Evolutionary conservation across 2,888 invertebrate genomes (phyloP), one percentile per base, ranked within the genome.

Genomic region (Plebejus argus): DNA sequence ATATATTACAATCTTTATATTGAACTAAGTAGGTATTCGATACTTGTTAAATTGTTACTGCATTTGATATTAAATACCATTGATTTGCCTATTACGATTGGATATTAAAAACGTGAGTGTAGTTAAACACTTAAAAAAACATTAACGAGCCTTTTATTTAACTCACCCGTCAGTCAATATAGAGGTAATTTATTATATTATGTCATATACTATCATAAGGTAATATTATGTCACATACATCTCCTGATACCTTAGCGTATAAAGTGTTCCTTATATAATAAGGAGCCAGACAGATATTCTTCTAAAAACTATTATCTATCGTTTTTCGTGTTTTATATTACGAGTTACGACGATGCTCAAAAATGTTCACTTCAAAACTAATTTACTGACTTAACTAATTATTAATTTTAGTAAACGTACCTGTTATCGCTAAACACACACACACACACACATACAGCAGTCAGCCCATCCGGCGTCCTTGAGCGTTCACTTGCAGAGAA

Each of bases 391-490:
- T 39, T 39, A 20, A 58, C 20, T 39, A 39, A 39, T 58, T 20
- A 58, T 20, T n/a, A n/a, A 20, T 58, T 20, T n/a, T 28, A 28
- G 28, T 28, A 28, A 66, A 66, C 3, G 15, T 6, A 15, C 66
- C 12, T 28, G 23, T 33, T 66, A 66, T 66, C 28, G 33, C 33
- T 66, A 45, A 66, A 23, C 28, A 28, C 28, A 28, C 2, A 28
- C 28, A 28, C 28, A 66, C 28, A 66, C 28, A 28, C 12, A 66
- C 23, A 28, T 1, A 66, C 4, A 28, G 28, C 15, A 28, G 28
- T 66, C 66, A 23, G 66, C 66, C 23, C 66, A 28, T 66, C 66
- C 66, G 66, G 10, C 66, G 66, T 66, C 66, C 66, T 66, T 66
- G 66, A 66, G 66, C 66, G 61, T 61, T 66, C 28, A 18, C 66